Percentiles rank a stretch among this genome's conserved stretches.
Conservation (phyloP, 2,888 invertebrate genomes). For the Leptopterna dolabrata region DNA sequence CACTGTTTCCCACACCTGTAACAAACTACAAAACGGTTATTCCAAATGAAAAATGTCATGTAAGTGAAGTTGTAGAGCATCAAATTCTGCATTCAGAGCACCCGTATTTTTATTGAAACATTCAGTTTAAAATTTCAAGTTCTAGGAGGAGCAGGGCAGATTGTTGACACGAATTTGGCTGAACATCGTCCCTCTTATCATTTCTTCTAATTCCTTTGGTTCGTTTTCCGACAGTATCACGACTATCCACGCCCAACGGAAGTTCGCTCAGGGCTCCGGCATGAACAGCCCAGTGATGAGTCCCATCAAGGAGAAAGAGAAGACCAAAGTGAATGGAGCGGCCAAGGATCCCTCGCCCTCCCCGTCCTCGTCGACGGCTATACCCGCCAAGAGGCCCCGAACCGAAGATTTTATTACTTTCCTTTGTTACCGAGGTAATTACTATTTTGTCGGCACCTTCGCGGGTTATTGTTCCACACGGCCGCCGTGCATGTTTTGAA, state of each 20-base stretch:
- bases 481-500: not conserved
- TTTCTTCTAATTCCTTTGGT: too few relatives aligned
- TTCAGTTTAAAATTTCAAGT: too few relatives aligned
- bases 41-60: too few relatives aligned
- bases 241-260: constrained; percentile 87
- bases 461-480: not conserved
- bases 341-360: constrained; percentile 61
- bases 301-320: constrained; percentile 71
- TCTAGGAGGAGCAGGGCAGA: too few relatives aligned
- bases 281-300: constrained; percentile 69
- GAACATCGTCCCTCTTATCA: too few relatives aligned
- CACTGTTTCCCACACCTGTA: too few relatives aligned
- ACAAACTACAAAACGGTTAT: too few relatives aligned
- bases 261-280: constrained; percentile 85
- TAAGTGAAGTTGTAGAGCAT: too few relatives aligned
- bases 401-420: constrained; percentile 89
- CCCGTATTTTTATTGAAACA: too few relatives aligned
- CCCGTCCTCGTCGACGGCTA: constrained; percentile 60
- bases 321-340: constrained; percentile 58
- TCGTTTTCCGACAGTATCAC: constrained; percentile 65
- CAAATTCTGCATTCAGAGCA: too few relatives aligned
- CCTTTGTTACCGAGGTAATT: constrained; percentile 80
- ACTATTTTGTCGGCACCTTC: constrained; percentile 16
- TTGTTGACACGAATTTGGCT: too few relatives aligned
- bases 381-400: constrained; percentile 76